phyloP scores from a whole-genome alignment of 2,113 vertebrate genomes.

The Epinephelus cyanopodus region DNA sequence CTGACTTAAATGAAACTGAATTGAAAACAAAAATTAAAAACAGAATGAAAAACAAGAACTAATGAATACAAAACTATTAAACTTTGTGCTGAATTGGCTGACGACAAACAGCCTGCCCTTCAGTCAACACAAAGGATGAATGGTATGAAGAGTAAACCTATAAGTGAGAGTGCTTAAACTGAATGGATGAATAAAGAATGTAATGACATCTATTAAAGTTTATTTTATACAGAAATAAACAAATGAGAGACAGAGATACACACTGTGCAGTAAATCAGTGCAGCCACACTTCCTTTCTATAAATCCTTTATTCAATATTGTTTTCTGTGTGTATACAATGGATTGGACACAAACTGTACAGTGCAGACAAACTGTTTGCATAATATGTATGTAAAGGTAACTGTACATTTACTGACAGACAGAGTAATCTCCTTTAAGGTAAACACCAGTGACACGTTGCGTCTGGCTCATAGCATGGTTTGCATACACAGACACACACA shows the following conservation, averaged over 20 bases:
- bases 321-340: slow-evolving; percentile 90
- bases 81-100: background rate
- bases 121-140: background rate
- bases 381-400: slow-evolving; percentile 88
- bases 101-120: background rate
- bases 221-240: background rate
- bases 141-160: background rate
- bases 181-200: background rate
- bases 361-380: slow-evolving; percentile 92
- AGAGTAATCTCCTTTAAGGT: slow-evolving; percentile 60
- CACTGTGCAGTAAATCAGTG: slow-evolving; percentile 3
- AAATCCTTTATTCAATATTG: slow-evolving; percentile 92
- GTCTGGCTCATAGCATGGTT: slow-evolving; percentile 50
- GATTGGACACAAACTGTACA: slow-evolving; percentile 92
- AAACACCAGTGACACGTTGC: slow-evolving; percentile 46
- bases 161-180: background rate
- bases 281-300: slow-evolving; percentile 80
- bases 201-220: background rate
- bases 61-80: no score
- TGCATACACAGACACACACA: slow-evolving; percentile 18
- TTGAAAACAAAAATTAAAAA: no score
- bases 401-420: slow-evolving; percentile 86
- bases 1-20: no score
- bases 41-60: no score
- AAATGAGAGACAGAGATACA: background rate